A percentile compares a stretch with the other conserved stretches of the same genome.
These are phyloP conservation scores for Aphidius gifuensis DNA, from an alignment of 1,140 invertebrate species.

Conservation along the genomic window DNA sequence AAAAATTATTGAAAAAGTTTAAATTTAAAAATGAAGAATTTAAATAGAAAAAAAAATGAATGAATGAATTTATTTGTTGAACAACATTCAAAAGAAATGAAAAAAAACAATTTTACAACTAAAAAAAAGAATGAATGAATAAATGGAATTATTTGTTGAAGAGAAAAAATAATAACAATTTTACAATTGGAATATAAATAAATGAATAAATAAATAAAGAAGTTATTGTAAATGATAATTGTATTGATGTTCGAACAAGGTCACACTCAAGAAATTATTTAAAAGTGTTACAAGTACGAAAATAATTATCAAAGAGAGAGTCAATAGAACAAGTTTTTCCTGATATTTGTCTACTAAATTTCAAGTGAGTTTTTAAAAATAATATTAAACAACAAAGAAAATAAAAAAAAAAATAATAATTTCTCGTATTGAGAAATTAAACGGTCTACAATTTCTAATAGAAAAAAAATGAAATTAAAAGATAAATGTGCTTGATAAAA, in stretches of 20 bases:
- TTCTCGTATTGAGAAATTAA: not conserved
- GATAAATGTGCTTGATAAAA: not conserved
- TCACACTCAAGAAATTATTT: constrained; percentile 7
- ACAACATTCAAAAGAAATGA: not conserved
- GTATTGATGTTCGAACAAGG: constrained; percentile 20
- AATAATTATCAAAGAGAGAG: not conserved
- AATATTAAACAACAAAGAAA: not conserved
- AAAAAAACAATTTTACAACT: not conserved
- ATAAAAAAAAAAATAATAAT: not conserved
- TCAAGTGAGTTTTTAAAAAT: not conserved
- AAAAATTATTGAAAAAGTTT: too few relatives aligned
- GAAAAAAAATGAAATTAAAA: too few relatives aligned
- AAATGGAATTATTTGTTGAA: constrained; percentile 1
- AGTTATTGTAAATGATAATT: not conserved
- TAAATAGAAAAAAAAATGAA: not conserved
- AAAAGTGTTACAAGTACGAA: constrained; percentile 21
- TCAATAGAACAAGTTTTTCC: not conserved
- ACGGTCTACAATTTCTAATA: too few relatives aligned
- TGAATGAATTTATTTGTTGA: not conserved
- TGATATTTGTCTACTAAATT: not conserved
- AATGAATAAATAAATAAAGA: not conserved
- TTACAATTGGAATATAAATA: not conserved
- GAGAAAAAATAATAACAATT: not conserved
- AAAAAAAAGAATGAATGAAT: not conserved
- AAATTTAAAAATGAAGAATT: not conserved